Evolutionary conservation across 92 coral and sea anemone genomes (phyloP).

Genomic region (Desmophyllum pertusum): DNA sequence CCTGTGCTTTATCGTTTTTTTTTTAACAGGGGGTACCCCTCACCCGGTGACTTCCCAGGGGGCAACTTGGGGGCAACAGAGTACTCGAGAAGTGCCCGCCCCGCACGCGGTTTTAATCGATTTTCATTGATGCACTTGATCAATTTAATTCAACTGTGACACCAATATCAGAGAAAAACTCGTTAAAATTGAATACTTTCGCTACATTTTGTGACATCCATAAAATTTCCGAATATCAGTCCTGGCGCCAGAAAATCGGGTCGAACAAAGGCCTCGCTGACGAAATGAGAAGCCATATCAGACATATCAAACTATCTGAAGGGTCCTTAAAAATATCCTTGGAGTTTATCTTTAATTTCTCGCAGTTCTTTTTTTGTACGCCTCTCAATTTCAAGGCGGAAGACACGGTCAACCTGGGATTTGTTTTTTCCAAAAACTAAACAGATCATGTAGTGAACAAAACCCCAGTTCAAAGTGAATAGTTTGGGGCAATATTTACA

Average conservation of each 20-base stretch:
- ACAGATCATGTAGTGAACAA: constrained; percentile 24
- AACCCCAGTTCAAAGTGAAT: not conserved
- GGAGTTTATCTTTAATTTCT: not conserved
- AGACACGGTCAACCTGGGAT: not conserved
- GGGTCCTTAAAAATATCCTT: constrained; percentile 18
- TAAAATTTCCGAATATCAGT: constrained; percentile 17
- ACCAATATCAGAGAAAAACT: not conserved
- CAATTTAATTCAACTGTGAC: not conserved
- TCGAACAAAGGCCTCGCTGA: constrained; percentile 26
- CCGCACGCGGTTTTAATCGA: not conserved
- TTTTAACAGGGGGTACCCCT: too few relatives aligned
- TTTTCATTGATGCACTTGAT: not conserved
- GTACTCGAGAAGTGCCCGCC: not conserved
- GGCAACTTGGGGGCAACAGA: not conserved
- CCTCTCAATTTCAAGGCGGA: not conserved
- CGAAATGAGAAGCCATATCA: constrained; percentile 29
- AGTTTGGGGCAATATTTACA: constrained; percentile 36
- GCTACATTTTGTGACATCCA: not conserved
- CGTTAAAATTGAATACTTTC: not conserved
- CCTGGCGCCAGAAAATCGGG: constrained; percentile 38
- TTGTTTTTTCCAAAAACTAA: constrained; percentile 10
- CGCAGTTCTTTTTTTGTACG: not conserved
- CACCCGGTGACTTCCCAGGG: not conserved
- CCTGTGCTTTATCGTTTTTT: too few relatives aligned
- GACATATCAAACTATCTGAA: constrained; percentile 12